A percentile compares a stretch with the other conserved stretches of the same genome.
These are phyloP conservation scores for Rhadina sibilatrix DNA, from an alignment of 2,113 vertebrate species.

Conservation along the genomic window DNA sequence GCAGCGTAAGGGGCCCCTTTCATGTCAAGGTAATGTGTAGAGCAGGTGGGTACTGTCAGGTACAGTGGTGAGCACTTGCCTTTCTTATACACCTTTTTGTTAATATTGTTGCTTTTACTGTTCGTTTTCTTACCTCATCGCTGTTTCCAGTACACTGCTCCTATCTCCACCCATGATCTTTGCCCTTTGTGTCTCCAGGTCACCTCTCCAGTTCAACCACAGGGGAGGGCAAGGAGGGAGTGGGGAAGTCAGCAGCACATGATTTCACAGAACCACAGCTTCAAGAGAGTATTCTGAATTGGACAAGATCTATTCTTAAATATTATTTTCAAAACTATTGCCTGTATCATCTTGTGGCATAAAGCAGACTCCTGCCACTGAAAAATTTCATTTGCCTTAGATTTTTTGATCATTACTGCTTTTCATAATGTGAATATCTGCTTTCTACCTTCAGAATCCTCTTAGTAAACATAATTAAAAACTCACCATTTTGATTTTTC, in stretches of 20 bases:
- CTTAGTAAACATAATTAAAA: neutral
- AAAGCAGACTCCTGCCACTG: neutral
- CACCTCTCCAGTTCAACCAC: neutral
- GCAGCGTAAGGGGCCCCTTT: neutral
- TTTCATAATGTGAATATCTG: neutral
- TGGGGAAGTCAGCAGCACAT: accelerated
- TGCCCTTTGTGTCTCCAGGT: neutral
- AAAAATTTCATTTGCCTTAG: neutral
- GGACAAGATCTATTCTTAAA: neutral
- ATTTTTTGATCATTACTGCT: neutral
- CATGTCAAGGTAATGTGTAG: neutral
- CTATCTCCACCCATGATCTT: accelerated
- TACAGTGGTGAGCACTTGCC: neutral
- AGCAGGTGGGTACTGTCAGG: too few relatives aligned
- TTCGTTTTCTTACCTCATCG: neutral
- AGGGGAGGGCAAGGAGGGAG: neutral
- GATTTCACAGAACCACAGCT: neutral
- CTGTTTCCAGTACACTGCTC: neutral
- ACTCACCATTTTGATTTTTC: neutral
- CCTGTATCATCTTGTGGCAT: neutral
- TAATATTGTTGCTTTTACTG: neutral
- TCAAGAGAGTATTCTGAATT: neutral
- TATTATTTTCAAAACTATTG: neutral
- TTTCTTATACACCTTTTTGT: neutral
- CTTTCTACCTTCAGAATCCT: neutral